phyloP scores from a whole-genome alignment of 2,888 invertebrate species.

The Rhingia rostrata region DNA sequence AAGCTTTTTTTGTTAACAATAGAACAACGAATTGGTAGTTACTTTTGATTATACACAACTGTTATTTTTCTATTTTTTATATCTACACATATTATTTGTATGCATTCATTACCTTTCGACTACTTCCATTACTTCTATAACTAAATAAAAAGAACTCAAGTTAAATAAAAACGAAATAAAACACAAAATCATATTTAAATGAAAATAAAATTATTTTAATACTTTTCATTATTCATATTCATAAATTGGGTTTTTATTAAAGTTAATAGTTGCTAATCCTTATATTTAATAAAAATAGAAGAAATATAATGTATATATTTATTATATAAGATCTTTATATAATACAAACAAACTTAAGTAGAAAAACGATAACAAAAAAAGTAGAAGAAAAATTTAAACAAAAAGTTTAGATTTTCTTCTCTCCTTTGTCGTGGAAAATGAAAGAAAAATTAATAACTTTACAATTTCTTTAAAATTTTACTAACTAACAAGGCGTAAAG shows the following conservation, averaged over 20 bases:
- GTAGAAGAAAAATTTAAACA: conserved; percentile 2
- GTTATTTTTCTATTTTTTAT: background rate
- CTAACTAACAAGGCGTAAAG: conserved; percentile 21
- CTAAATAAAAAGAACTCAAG: background rate
- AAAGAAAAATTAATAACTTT: conserved; percentile 8
- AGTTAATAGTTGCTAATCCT: conserved; percentile 61
- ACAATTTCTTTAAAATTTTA: conserved; percentile 3
- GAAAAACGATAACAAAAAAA: conserved; percentile 31
- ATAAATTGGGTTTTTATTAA: conserved; percentile 35
- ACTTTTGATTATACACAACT: background rate
- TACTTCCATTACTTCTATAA: background rate
- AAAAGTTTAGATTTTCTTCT: conserved; percentile 6
- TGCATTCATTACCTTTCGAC: background rate
- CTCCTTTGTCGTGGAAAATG: conserved; percentile 19
- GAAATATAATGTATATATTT: conserved; percentile 54
- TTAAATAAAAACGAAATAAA: conserved; percentile 42
- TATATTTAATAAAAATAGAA: conserved; percentile 50
- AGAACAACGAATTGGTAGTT: no score
- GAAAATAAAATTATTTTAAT: conserved; percentile 68
- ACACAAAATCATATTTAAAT: conserved; percentile 50
- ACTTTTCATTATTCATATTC: conserved; percentile 53
- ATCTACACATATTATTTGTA: background rate
- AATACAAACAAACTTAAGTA: conserved; percentile 62
- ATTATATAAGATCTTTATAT: conserved; percentile 47
- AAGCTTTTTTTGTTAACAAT: no score